phyloP scores from a whole-genome alignment of 1,140 invertebrate genomes.

The Lasaia peninsularis region DNA sequence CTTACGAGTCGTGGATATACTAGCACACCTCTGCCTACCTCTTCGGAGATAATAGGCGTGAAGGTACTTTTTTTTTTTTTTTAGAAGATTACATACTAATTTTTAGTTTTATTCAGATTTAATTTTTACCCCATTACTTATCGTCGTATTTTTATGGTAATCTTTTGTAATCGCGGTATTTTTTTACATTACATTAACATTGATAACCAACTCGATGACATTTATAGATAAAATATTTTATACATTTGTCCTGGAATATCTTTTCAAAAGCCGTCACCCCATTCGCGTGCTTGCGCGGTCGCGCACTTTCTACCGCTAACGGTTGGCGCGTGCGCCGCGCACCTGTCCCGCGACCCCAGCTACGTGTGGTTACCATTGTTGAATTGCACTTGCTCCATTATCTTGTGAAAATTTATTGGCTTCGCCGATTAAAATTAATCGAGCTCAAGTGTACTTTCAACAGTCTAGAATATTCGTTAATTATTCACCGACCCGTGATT shows the following conservation, averaged over 20 bases:
- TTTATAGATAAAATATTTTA: background rate
- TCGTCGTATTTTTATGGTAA: no score
- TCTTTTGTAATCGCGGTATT: no score
- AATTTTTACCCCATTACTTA: no score
- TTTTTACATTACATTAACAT: no score
- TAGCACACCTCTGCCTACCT: no score
- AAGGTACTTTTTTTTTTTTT: no score
- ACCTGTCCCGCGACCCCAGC: constrained; percentile 64
- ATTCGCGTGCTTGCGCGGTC: constrained; percentile 69
- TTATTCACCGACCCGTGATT: background rate
- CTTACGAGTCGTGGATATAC: no score
- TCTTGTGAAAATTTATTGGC: constrained; percentile 31
- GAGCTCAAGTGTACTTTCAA: constrained; percentile 13
- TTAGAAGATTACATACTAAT: no score
- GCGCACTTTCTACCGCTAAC: constrained; percentile 73
- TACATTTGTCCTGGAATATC: background rate
- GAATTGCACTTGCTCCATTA: constrained; percentile 32
- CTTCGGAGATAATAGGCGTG: no score
- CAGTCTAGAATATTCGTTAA: constrained; percentile 10
- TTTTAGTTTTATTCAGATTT: no score
- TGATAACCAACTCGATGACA: background rate
- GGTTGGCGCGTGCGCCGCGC: constrained; percentile 69
- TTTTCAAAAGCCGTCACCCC: constrained; percentile 31
- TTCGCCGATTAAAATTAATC: constrained; percentile 19
- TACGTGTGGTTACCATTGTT: constrained; percentile 45